Percentiles rank a stretch among this genome's conserved stretches.
Conservation (phyloP, 1,140 invertebrate genomes). For the Trissolcus basalis region DNA sequence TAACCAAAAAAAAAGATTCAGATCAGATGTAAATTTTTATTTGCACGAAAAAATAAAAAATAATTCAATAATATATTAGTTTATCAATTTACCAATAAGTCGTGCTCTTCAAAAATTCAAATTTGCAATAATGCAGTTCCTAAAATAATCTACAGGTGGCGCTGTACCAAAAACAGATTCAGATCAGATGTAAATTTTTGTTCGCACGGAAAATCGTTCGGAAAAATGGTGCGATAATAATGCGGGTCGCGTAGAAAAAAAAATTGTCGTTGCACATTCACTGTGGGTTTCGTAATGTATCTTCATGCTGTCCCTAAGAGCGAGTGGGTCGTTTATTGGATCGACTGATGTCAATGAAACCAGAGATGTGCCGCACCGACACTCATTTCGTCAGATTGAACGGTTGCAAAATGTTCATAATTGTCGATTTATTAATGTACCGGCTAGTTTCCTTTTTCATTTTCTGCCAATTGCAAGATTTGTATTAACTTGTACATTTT, state of each 20-base stretch:
- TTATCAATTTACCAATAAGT: too few species aligned
- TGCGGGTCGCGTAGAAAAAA: slow-evolving; percentile 12
- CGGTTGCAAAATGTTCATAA: slow-evolving; percentile 48
- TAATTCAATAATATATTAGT: too few species aligned
- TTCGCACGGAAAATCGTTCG: neutral
- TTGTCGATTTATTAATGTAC: slow-evolving; percentile 31
- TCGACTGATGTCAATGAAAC: slow-evolving; percentile 55
- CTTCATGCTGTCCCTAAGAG: slow-evolving; percentile 37
- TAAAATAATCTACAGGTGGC: too few species aligned
- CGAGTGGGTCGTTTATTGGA: slow-evolving; percentile 57
- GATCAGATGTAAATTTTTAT: too few species aligned
- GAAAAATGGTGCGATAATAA: neutral
- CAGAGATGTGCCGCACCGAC: slow-evolving; percentile 43
- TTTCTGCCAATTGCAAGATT: slow-evolving; percentile 1
- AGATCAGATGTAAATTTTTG: too few species aligned
- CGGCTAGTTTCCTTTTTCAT: slow-evolving; percentile 23
- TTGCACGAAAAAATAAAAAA: too few species aligned
- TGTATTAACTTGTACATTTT: slow-evolving; percentile 14
- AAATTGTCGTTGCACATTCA: slow-evolving; percentile 30
- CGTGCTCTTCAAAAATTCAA: too few species aligned
- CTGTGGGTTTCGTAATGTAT: slow-evolving; percentile 38
- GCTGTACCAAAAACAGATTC: too few species aligned
- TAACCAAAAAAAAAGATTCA: too few species aligned
- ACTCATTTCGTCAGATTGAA: slow-evolving; percentile 42
- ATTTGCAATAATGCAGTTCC: too few species aligned